Evolutionary conservation across 35 echinoderm and acorn worm species (phyloP), one percentile per base, ranked within the genome.

Genomic region (Ophiothrix spiculata): DNA sequence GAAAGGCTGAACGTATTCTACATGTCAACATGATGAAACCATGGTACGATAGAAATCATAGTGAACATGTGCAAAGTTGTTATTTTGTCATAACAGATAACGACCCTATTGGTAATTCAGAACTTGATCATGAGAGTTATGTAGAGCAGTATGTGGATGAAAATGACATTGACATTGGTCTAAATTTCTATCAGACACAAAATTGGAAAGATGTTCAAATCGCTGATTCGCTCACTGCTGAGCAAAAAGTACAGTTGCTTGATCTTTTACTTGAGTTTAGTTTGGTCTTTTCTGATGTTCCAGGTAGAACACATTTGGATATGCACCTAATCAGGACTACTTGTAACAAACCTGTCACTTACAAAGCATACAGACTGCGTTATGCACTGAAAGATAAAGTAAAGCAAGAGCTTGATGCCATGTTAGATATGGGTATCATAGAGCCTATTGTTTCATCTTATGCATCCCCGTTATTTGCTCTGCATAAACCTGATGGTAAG

Each of bases 401-500:
- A n/a, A 40, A 87, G 33, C 39, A 87, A 16, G 86, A 87, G 32
- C 12, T 87, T 1, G 17, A 87, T 17, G 28, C 1, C 19, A 87
- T 87, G 77, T 12, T 87, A 31, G 31, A 80, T 3, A 19, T 80
- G 74, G 86, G 75, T 1, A 38, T 87, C 8, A 80, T 87, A 37
- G 77, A 80, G 35, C 2, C 3, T 10, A 14, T 46, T 32, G 41
- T 6, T 10, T 56, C 39, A 79, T 4, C 86, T 11, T 87, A 80
- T 79, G 86, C 75, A 79, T 87, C 86, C 37, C 86, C 77, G 33
- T 56, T 87, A 37, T 39, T 87, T 13, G 38, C 74, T 33, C 38
- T 87, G 35, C 0, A 34, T 23, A 87, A 86, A 77, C 64, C 39
- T 40, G 39, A 33, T 86, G 19, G 77, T 4, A n/a, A n/a, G n/a